Conservation (phyloP, 2,113 vertebrate genomes). For the Thamnophis sirtalis region DNA sequence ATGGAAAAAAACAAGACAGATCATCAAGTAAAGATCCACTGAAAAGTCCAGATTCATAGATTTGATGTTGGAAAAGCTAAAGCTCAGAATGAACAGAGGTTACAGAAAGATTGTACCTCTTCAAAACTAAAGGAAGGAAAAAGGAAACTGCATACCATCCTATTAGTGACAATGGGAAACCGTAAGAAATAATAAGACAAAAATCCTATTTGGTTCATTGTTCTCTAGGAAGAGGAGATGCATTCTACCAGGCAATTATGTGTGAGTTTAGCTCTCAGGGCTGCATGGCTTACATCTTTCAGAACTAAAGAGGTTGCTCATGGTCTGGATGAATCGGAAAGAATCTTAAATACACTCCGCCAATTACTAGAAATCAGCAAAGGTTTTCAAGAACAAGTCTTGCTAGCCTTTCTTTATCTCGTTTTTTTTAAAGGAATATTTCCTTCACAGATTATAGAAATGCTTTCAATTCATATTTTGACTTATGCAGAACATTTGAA, state of each 20-base stretch:
- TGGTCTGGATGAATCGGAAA: not conserved
- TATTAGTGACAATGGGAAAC: not conserved
- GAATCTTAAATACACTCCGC: not conserved
- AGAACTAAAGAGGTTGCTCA: not conserved
- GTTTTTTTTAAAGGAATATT: not conserved
- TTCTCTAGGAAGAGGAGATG: not conserved
- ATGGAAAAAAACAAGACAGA: not conserved
- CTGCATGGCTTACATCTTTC: not conserved
- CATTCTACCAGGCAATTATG: not conserved
- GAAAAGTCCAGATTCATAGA: not conserved
- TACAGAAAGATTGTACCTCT: not conserved
- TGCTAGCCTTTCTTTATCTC: not conserved
- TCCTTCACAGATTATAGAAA: not conserved
- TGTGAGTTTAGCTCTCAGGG: not conserved
- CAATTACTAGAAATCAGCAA: not conserved
- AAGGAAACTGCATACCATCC: not conserved
- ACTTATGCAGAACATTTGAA: not conserved
- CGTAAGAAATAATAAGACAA: not conserved
- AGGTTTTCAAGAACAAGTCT: not conserved
- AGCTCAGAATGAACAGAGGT: not conserved
- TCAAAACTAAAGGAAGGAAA: not conserved
- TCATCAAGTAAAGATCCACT: not conserved
- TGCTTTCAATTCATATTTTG: not conserved
- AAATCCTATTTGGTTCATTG: not conserved
- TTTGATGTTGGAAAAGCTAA: not conserved